A percentile compares a stretch with the other conserved stretches of the same genome.
phyloP scores from a whole-genome alignment of 1,140 invertebrate species.

The Sitophilus oryzae region DNA sequence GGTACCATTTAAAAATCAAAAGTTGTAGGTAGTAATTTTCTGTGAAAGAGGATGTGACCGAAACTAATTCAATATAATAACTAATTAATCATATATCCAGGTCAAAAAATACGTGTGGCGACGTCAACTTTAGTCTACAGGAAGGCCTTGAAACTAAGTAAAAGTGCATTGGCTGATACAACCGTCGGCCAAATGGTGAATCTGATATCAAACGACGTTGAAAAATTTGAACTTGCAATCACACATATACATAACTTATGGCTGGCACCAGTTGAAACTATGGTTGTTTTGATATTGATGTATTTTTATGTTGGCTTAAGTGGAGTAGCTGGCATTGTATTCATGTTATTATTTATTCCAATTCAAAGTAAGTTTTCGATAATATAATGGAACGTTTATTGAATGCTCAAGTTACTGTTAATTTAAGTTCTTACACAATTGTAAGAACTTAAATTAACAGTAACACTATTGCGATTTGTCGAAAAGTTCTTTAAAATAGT shows the following conservation, averaged over 20 bases:
- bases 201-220: constrained; percentile 77
- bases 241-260: constrained; percentile 62
- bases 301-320: constrained; percentile 65
- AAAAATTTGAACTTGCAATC: constrained; percentile 60
- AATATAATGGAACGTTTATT: too few species aligned
- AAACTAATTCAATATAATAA: too few species aligned
- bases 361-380: constrained; percentile 70
- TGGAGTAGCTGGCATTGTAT: constrained; percentile 67
- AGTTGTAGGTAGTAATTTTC: too few species aligned
- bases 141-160: constrained; percentile 66
- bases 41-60: too few species aligned
- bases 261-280: constrained; percentile 69
- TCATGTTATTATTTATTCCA: constrained; percentile 75
- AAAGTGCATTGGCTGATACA: constrained; percentile 67
- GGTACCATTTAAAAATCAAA: too few species aligned
- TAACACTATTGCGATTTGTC: too few species aligned
- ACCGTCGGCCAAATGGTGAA: constrained; percentile 81
- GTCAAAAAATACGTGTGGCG: constrained; percentile 72
- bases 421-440: too few species aligned
- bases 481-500: too few species aligned
- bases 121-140: constrained; percentile 76
- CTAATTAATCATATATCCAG: too few species aligned
- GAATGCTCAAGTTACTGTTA: too few species aligned
- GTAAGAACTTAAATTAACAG: too few species aligned
- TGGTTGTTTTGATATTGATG: constrained; percentile 67